phyloP scores from a whole-genome alignment of 2,113 vertebrate genomes.

The Pao palembangensis region DNA sequence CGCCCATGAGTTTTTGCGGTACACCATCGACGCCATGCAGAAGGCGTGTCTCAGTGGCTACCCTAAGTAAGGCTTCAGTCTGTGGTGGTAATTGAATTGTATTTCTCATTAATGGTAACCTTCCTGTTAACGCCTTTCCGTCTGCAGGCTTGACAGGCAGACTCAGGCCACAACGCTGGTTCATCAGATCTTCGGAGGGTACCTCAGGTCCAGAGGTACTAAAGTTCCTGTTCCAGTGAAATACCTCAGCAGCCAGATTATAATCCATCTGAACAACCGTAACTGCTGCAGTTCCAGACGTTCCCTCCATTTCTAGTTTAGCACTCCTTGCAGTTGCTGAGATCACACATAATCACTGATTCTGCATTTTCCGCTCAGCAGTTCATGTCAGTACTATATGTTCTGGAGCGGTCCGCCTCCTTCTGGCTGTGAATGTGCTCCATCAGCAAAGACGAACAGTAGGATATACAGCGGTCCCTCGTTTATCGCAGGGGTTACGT shows the following conservation, averaged over 20 bases:
- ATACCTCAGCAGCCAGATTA: too few relatives aligned
- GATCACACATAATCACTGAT: too few relatives aligned
- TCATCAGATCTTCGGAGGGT: constrained; percentile 96
- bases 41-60: constrained; percentile 89
- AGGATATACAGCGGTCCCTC: too few relatives aligned
- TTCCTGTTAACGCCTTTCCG: not conserved
- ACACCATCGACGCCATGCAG: constrained; percentile 96
- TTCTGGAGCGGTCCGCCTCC: too few relatives aligned
- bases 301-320: too few relatives aligned
- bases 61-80: constrained; percentile 78
- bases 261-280: too few relatives aligned
- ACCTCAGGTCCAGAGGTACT: constrained; percentile 90
- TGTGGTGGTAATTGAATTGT: not conserved
- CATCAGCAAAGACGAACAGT: too few relatives aligned
- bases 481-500: too few relatives aligned
- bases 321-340: too few relatives aligned
- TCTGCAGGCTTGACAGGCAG: constrained; percentile 87
- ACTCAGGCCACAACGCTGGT: constrained; percentile 92
- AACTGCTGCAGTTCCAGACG: not conserved
- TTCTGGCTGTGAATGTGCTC: too few relatives aligned
- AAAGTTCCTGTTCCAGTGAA: constrained; percentile 7
- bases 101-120: not conserved
- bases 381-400: too few relatives aligned
- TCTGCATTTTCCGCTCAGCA: too few relatives aligned
- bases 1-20: constrained; percentile 92